Conservation (phyloP, 2,797 vertebrate genomes). For the Falco biarmicus region DNA sequence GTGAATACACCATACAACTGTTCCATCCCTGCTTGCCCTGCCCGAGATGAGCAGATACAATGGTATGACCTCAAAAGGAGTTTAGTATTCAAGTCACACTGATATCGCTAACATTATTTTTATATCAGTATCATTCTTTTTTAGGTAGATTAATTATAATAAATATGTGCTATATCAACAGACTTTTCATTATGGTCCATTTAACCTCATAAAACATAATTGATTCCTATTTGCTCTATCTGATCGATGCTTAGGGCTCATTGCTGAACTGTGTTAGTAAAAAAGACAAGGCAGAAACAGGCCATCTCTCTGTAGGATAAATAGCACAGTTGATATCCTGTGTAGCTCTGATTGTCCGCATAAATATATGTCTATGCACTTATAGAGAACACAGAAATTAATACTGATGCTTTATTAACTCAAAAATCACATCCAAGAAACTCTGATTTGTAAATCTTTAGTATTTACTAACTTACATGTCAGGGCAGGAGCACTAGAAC, state of each 20-base stretch:
- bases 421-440: slow-evolving; percentile 7
- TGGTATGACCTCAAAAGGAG: slow-evolving; percentile 3
- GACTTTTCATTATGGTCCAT: slow-evolving; percentile 72
- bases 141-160: slow-evolving; percentile 75
- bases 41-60: not conserved
- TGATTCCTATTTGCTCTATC: slow-evolving; percentile 74
- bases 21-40: not conserved
- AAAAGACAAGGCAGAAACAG: slow-evolving; percentile 24
- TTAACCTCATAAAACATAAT: slow-evolving; percentile 76
- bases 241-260: slow-evolving; percentile 66
- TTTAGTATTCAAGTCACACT: slow-evolving; percentile 40
- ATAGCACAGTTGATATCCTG: not conserved
- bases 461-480: not conserved
- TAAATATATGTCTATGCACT: not conserved
- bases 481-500: not conserved
- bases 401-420: slow-evolving; percentile 8
- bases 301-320: slow-evolving; percentile 6
- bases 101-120: slow-evolving; percentile 59
- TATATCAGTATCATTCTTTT: slow-evolving; percentile 71
- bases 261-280: slow-evolving; percentile 7
- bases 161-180: slow-evolving; percentile 75
- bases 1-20: not conserved
- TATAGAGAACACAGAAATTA: not conserved
- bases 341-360: not conserved
- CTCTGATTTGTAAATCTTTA: not conserved